A percentile compares a stretch with the other conserved stretches of the same genome.
phyloP scores from a whole-genome alignment of 2,113 vertebrate genomes.

The Myotis brandtii region DNA sequence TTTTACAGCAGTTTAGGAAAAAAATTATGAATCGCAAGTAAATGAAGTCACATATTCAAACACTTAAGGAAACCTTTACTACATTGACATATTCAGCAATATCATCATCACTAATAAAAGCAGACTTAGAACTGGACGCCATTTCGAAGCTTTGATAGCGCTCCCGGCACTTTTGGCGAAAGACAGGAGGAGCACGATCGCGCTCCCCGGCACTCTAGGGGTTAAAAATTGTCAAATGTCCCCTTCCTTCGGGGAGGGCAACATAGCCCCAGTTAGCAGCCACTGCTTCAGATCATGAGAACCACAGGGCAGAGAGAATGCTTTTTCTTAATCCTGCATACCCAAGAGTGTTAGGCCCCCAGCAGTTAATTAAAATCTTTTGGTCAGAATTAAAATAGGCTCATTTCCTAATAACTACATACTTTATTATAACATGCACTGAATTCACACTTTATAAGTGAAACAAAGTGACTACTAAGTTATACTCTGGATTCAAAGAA shows the following conservation, averaged over 20 bases:
- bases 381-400: neutral
- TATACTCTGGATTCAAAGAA: slow-evolving; percentile 28
- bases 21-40: no score
- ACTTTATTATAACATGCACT: neutral
- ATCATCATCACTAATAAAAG: no score
- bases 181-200: no score
- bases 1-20: no score
- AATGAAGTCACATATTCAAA: no score
- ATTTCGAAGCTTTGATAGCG: no score
- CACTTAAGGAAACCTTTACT: no score
- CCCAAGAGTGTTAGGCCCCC: neutral
- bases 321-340: neutral
- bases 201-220: no score
- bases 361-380: neutral
- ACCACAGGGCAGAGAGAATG: neutral
- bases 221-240: neutral
- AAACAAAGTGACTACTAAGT: slow-evolving; percentile 4
- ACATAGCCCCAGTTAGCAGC: neutral
- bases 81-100: no score
- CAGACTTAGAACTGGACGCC: no score
- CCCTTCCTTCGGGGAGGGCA: neutral
- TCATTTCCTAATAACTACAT: neutral
- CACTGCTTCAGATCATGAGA: neutral
- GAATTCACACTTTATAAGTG: neutral
- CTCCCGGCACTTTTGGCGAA: no score